Evolutionary conservation across 2,797 vertebrate genomes (phyloP), one percentile per base, ranked within the genome.

Genomic region (Fistularia tabacaria): DNA sequence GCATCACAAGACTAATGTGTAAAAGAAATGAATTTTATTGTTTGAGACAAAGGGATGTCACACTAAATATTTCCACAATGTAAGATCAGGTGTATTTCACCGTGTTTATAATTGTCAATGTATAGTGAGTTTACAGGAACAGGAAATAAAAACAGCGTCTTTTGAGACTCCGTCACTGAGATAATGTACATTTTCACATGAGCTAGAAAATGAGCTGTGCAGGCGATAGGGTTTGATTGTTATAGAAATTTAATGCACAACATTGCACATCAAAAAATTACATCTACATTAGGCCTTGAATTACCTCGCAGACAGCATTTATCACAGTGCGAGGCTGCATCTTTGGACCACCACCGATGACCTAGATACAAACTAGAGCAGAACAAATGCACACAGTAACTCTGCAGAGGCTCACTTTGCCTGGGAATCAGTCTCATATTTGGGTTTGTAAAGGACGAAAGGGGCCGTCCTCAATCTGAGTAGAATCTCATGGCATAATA

Each of bases 341-440:
- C 74, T 46, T 55, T 64, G 46, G 62, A 74, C 76, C 55, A 53
- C 77, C 64, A 73, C 76, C 59, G 62, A 78, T 85, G 86, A 85
- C 86, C 86, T 83, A 87, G 47, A 84, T 87, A 54, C 73, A 82
- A 86, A 88, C 14, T 88, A 46, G 87, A 84, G 87, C 87, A 83
- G 84, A 85, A 88, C 64, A 84, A 87, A 85, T 80, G 72, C 67
- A 74, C 66, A 66, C n/a, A 8, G 66, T 61, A 65, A 57, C 69
- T 65, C 51, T 57, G 67, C 39, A 70, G 75, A 67, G 63, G 64
- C 80, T 63, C 49, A 82, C 86, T 82, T 86, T 88, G 69, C 88
- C 86, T 46, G 86, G 85, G 70, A 87, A 83, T 77, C 86, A 88
- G 67, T 91, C 90, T 89, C 55, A 61, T 70, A 14, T 89, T 90